phyloP scores from a whole-genome alignment of 2,113 vertebrate genomes.

The Dromas ardeola region DNA sequence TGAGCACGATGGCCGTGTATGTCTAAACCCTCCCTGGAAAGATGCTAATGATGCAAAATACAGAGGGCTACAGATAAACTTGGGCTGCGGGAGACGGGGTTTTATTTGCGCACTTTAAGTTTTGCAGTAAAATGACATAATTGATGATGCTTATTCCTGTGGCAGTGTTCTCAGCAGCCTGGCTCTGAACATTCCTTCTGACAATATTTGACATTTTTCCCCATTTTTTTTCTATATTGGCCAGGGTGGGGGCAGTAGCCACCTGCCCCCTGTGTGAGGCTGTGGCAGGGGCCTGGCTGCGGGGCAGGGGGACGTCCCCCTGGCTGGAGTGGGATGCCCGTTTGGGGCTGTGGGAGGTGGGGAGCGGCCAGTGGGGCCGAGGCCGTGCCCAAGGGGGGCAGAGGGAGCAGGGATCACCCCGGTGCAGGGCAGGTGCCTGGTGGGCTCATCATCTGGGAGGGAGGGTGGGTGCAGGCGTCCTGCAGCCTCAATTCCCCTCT shows the following conservation, averaged over 20 bases:
- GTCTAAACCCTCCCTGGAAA: not conserved
- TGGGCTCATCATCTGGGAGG: not conserved
- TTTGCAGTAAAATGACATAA: not conserved
- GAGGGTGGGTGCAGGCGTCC: not conserved
- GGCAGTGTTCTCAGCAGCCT: not conserved
- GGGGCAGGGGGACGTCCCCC: not conserved
- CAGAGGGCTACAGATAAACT: slow-evolving; percentile 20
- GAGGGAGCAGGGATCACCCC: not conserved
- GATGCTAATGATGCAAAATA: not conserved
- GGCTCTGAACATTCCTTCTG: not conserved
- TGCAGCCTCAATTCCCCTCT: not conserved
- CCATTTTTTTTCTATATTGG: accelerated
- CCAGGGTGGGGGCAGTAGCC: too few species aligned
- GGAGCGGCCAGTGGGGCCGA: not conserved
- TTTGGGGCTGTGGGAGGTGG: not conserved
- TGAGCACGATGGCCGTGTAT: accelerated
- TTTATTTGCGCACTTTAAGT: not conserved
- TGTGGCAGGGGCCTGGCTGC: not conserved
- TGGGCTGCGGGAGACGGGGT: not conserved
- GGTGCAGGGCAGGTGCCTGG: not conserved
- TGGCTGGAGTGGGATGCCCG: accelerated
- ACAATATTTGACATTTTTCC: not conserved
- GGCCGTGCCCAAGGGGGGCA: not conserved
- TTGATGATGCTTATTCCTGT: not conserved
- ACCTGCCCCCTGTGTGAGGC: not conserved